Evolutionary conservation across 2,797 vertebrate genomes (phyloP).

Genomic region (Esox masquinongy): DNA sequence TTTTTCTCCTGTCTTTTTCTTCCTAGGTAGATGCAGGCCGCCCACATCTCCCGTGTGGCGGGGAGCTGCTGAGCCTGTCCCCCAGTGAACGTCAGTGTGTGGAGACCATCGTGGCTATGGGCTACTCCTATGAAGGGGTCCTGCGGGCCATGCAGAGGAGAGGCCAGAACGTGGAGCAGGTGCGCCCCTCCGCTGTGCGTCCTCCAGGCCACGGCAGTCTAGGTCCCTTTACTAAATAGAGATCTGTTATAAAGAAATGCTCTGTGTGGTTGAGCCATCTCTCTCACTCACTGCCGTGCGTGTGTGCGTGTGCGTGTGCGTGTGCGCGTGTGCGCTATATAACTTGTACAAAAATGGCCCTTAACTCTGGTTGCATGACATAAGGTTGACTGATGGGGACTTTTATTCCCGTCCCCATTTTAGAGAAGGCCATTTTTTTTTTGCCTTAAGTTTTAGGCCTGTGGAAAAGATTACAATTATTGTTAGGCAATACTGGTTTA

Average conservation of each 20-base stretch:
- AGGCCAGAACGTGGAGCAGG: conserved; percentile 96
- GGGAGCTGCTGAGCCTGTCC: conserved; percentile 80
- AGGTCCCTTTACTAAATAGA: conserved; percentile 10
- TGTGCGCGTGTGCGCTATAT: background rate
- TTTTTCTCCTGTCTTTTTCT: no score
- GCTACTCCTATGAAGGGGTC: conserved; percentile 90
- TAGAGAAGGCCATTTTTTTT: background rate
- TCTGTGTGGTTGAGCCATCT: background rate
- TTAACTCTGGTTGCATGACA: no score
- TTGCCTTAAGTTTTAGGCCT: background rate
- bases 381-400: no score
- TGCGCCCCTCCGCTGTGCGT: conserved; percentile 55
- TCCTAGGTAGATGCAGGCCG: conserved; percentile 7
- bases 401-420: no score
- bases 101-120: conserved; percentile 93
- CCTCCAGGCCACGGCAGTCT: conserved; percentile 15
- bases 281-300: no score
- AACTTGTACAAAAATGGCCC: no score
- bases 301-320: background rate
- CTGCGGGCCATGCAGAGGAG: conserved; percentile 95
- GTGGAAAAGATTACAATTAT: no score
- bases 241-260: conserved; percentile 5
- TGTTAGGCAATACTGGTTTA: no score
- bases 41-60: conserved; percentile 60
- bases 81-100: conserved; percentile 87